These are phyloP conservation scores for Hecatera dysodea DNA, from an alignment of 2,888 invertebrate species.

Conservation along the genomic window DNA sequence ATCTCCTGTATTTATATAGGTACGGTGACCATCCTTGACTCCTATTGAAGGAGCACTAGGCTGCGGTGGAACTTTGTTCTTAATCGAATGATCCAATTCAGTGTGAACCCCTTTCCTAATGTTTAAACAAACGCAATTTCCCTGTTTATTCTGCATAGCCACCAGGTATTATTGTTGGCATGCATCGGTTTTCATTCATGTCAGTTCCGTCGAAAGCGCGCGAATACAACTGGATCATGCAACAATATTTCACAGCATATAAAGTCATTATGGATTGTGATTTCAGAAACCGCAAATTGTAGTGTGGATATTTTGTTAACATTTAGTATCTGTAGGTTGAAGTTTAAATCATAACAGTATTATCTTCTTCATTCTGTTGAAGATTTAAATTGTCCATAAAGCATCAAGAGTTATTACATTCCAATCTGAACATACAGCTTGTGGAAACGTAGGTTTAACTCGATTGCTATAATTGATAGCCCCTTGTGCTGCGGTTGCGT, in stretches of 20 bases:
- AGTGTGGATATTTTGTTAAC: constrained; percentile 4
- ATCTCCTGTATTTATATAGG: constrained; percentile 9
- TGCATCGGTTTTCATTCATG: constrained; percentile 27
- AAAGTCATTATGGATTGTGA: constrained; percentile 15
- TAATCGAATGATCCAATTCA: constrained; percentile 16
- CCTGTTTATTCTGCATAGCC: constrained; percentile 16
- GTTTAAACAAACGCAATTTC: constrained; percentile 23
- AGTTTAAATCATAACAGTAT: constrained; percentile 14
- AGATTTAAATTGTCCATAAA: constrained; percentile 17
- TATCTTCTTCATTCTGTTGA: not conserved
- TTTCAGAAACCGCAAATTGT: constrained; percentile 17
- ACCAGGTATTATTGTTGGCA: constrained; percentile 48
- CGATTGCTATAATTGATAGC: constrained; percentile 44
- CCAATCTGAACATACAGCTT: constrained; percentile 5
- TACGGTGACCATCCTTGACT: not conserved
- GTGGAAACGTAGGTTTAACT: constrained; percentile 30
- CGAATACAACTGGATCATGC: constrained; percentile 39
- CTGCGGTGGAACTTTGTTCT: constrained; percentile 1
- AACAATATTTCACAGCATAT: constrained; percentile 20
- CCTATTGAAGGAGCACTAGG: not conserved
- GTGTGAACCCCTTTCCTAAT: not conserved
- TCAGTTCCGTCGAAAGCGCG: constrained; percentile 11
- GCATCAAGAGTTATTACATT: constrained; percentile 11
- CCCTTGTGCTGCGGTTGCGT: constrained; percentile 38
- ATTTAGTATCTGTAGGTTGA: constrained; percentile 4